Evolutionary conservation across 2,888 invertebrate species (phyloP), one percentile per base, ranked within the genome.

Genomic region (Chrysomela aeneicollis): DNA sequence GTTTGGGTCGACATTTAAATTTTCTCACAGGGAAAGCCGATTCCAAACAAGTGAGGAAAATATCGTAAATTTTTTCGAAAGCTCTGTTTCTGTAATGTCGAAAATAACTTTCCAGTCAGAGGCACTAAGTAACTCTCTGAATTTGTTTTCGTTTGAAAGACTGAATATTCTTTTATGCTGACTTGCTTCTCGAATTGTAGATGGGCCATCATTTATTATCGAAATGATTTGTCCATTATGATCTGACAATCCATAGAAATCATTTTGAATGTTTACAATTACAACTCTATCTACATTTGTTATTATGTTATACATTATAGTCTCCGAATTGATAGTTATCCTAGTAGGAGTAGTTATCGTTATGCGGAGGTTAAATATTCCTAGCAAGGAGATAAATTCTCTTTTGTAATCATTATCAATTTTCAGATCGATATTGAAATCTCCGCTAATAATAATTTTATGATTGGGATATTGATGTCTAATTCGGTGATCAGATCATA

Each of bases 71-170:
- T 52, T 52, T 26, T 52, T 52, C 52, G 52, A 52, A 52, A 52
- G 22, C 12, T 52, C 26, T 26, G 30, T 26, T 30, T 52, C 52
- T 52, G 52, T 52, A 52, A 52, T 3, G 2, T 35, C 52, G 26
- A 52, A 52, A 52, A 52, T 26, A 26, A 52, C n/a, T 30, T 52
- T 26, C 52, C 52, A 52, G 52, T 52, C 30, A 12, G 52, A 52
- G n/a, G 52, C 52, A 52, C 26, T 30, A 26, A 52, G 17, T 52
- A 52, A 52, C 30, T 52, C 52, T 52, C 26, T 52, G 52, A 52
- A 52, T 52, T 52, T 52, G 52, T 52, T 30, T 26, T 52, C 30
- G 52, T 52, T 52, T 30, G 22, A 26, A 52, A n/a, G 26, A 52
- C n/a, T 26, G 30, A 52, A 30, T 26, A 52, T 52, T 22, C 52